Evolutionary conservation across 2,797 vertebrate species (phyloP).

Genomic region (Gymnoscopelus braueri): DNA sequence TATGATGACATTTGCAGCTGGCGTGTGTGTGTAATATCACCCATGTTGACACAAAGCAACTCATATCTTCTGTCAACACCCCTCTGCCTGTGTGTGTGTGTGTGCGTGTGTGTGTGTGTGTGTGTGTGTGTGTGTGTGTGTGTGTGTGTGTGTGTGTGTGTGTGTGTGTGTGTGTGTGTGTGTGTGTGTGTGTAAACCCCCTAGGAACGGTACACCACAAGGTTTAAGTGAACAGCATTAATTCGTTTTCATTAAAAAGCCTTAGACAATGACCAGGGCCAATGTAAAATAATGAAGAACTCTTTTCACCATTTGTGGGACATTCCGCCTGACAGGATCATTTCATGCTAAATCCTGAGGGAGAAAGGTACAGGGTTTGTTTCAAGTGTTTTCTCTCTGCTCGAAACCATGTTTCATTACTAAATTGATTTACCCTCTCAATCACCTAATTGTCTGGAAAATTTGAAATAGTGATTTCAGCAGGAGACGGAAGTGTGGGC

Average conservation of each 20-base stretch:
- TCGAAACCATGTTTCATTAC: conserved; percentile 62
- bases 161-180: too few relatives aligned
- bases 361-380: conserved; percentile 9
- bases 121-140: too few relatives aligned
- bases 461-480: conserved; percentile 58
- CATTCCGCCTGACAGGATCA: neutral
- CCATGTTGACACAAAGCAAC: conserved; percentile 65
- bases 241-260: too few relatives aligned
- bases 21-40: conserved; percentile 37
- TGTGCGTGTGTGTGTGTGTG: neutral
- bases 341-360: neutral
- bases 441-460: conserved; percentile 73
- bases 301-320: conserved; percentile 16
- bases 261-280: too few relatives aligned
- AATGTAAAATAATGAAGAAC: too few relatives aligned
- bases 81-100: conserved; percentile 7
- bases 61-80: conserved; percentile 50
- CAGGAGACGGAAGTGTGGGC: conserved; percentile 48
- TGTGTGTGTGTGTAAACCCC: too few relatives aligned
- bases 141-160: too few relatives aligned
- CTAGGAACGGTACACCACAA: too few relatives aligned
- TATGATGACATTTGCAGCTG: too few relatives aligned
- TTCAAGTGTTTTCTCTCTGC: conserved; percentile 48
- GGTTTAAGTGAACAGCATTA: too few relatives aligned
- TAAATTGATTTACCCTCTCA: conserved; percentile 60